phyloP scores from a whole-genome alignment of 2,797 vertebrate species.

The Gobionotothen gibberifrons region DNA sequence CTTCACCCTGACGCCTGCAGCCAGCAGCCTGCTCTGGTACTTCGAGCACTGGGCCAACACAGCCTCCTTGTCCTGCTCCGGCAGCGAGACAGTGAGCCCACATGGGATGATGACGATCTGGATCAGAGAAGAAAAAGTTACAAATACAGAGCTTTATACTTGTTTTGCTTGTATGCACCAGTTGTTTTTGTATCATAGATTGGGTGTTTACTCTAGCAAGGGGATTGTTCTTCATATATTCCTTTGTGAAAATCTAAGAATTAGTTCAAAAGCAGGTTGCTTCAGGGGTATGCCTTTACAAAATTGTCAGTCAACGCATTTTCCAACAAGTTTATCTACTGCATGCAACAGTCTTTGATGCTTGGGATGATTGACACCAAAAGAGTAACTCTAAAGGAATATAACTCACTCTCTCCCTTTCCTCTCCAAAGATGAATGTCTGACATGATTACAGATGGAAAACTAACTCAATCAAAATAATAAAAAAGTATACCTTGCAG shows the following conservation, averaged over 20 bases:
- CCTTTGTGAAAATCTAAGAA: not conserved
- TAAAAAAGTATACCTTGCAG: too few species aligned
- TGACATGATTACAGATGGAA: too few species aligned
- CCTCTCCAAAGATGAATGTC: too few species aligned
- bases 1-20: slow-evolving; percentile 85
- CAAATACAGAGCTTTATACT: not conserved
- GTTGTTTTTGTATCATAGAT: not conserved
- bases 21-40: slow-evolving; percentile 85
- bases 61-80: slow-evolving; percentile 90
- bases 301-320: too few species aligned
- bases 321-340: not conserved
- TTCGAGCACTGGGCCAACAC: slow-evolving; percentile 89
- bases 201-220: not conserved
- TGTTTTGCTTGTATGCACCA: not conserved
- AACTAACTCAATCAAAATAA: too few species aligned
- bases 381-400: too few species aligned
- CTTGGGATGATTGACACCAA: too few species aligned
- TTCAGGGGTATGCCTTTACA: not conserved
- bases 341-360: not conserved
- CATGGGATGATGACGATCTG: slow-evolving; percentile 96
- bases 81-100: slow-evolving; percentile 92
- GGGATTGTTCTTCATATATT: not conserved
- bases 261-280: not conserved
- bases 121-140: not conserved
- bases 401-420: too few species aligned